These are phyloP conservation scores for Coregonus clupeaformis DNA, from an alignment of 2,113 vertebrate genomes.

Conservation along the genomic window DNA sequence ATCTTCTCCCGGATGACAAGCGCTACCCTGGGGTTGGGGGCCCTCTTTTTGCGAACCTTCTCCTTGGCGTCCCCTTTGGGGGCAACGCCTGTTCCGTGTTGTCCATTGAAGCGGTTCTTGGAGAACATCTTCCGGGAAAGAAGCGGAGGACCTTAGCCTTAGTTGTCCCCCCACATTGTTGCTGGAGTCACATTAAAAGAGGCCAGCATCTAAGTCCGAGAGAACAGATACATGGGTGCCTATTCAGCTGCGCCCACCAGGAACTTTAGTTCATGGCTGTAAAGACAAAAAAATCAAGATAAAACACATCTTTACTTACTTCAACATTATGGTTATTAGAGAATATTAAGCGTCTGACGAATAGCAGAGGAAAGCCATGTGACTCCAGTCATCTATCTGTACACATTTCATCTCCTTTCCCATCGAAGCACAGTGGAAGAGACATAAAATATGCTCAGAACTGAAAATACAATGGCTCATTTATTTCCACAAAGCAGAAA, in stretches of 20 bases:
- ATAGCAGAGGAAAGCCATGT: too few species aligned
- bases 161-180: constrained; percentile 38
- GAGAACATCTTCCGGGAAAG: constrained; percentile 74
- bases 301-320: background rate
- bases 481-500: background rate
- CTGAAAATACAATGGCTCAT: background rate
- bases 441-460: background rate
- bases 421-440: background rate
- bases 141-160: background rate
- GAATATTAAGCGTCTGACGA: too few species aligned
- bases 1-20: constrained; percentile 81
- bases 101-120: constrained; percentile 80
- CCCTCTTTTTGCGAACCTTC: constrained; percentile 76
- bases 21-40: constrained; percentile 75
- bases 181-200: constrained; percentile 29
- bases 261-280: constrained; percentile 9
- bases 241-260: background rate
- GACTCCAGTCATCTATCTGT: background rate
- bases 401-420: constrained; percentile 11
- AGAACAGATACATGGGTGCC: constrained; percentile 4
- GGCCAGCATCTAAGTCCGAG: constrained; percentile 14
- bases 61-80: constrained; percentile 61
- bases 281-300: background rate
- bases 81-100: constrained; percentile 66
- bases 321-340: too few species aligned